phyloP scores from a whole-genome alignment of 2,888 invertebrate genomes.

The Torymus aiolomorphi region DNA sequence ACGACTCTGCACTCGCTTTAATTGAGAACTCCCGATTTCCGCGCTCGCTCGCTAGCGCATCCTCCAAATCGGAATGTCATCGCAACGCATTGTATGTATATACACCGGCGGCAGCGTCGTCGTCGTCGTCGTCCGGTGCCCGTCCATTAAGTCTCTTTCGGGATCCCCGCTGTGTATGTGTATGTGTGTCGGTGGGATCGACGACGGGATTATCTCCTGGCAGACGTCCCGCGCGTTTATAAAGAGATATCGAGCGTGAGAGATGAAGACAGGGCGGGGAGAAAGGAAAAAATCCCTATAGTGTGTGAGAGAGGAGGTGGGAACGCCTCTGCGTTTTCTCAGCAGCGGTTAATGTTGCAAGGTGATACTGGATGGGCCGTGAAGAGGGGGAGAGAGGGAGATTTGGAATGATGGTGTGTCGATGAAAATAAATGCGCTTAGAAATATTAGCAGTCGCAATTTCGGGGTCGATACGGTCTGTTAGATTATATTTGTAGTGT shows the following conservation, averaged over 20 bases:
- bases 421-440: no score
- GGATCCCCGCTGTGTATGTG: background rate
- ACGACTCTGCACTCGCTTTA: conserved; percentile 67
- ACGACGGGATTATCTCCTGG: conserved; percentile 26
- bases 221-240: background rate
- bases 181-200: background rate
- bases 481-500: no score
- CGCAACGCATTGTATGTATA: background rate
- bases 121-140: no score
- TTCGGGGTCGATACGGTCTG: no score
- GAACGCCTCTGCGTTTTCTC: conserved; percentile 3
- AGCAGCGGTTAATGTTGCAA: background rate
- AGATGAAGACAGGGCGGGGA: no score
- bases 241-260: no score
- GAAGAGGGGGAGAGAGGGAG: no score
- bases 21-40: conserved; percentile 63
- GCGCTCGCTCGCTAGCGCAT: background rate
- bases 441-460: no score
- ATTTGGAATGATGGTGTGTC: no score
- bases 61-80: conserved; percentile 33
- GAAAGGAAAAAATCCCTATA: background rate
- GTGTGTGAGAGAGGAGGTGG: background rate
- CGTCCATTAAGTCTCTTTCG: conserved; percentile 7
- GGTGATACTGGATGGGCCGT: no score
- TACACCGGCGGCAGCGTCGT: background rate